phyloP scores from a whole-genome alignment of 2,113 vertebrate genomes.

The Thamnophis sirtalis region DNA sequence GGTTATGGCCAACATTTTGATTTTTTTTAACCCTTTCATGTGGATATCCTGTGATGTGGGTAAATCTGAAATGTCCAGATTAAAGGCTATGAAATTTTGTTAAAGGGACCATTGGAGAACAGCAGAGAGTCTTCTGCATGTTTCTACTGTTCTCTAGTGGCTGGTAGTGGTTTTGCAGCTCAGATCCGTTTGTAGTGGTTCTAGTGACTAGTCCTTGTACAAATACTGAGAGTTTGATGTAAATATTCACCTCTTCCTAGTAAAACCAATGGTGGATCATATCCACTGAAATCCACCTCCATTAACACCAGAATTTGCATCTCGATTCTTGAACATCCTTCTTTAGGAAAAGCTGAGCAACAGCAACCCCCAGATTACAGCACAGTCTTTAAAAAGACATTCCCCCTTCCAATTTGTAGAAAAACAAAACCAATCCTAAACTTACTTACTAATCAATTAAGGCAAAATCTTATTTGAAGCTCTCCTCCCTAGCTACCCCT shows the following conservation, averaged over 20 bases:
- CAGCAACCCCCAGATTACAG: slow-evolving; percentile 30
- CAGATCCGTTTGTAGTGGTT: not conserved
- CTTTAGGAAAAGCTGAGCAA: not conserved
- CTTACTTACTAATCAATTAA: slow-evolving; percentile 64
- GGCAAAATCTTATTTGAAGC: slow-evolving; percentile 61
- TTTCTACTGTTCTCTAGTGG: not conserved
- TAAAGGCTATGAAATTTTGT: not conserved
- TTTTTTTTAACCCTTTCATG: not conserved
- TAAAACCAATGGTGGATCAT: not conserved
- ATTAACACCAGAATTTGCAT: not conserved
- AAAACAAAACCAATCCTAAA: not conserved
- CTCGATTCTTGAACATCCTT: not conserved
- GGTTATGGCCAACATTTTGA: not conserved
- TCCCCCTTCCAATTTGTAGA: slow-evolving; percentile 48
- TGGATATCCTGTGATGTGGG: not conserved
- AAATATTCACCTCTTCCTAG: not conserved
- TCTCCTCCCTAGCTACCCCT: not conserved
- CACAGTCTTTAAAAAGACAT: slow-evolving; percentile 50
- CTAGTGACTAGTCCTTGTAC: not conserved
- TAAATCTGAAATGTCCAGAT: not conserved
- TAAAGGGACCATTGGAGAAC: not conserved
- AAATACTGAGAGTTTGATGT: not conserved
- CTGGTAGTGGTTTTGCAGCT: not conserved
- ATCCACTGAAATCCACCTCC: not conserved
- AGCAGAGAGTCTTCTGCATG: not conserved